phyloP scores from a whole-genome alignment of 2,888 invertebrate species.

The Dastarcus helophoroides region DNA sequence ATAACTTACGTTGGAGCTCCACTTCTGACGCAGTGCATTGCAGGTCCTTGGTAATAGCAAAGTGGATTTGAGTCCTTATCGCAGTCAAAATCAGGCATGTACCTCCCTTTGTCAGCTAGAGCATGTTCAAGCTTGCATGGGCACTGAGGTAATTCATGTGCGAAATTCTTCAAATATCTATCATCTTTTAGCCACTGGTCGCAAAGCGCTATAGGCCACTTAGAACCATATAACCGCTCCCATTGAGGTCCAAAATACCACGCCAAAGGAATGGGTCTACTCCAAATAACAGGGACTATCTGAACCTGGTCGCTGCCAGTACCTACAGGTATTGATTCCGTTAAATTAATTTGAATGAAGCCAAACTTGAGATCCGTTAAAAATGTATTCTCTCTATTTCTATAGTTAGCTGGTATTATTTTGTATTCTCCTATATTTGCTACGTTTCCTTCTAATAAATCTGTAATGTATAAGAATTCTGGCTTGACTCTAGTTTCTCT shows the following conservation, averaged over 20 bases:
- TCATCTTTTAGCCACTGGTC: slow-evolving; percentile 85
- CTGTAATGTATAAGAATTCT: slow-evolving; percentile 68
- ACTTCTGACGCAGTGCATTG: slow-evolving; percentile 85
- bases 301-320: slow-evolving; percentile 27
- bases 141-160: slow-evolving; percentile 71
- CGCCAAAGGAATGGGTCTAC: slow-evolving; percentile 78
- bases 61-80: slow-evolving; percentile 84
- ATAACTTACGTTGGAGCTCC: slow-evolving; percentile 79
- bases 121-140: slow-evolving; percentile 91
- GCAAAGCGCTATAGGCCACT: slow-evolving; percentile 78
- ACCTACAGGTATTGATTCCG: slow-evolving; percentile 48
- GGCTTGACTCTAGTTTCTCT: slow-evolving; percentile 72
- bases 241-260: slow-evolving; percentile 92
- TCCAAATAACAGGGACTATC: slow-evolving; percentile 60
- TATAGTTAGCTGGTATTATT: slow-evolving; percentile 62
- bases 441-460: slow-evolving; percentile 48
- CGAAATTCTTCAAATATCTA: slow-evolving; percentile 72
- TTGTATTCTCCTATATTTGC: slow-evolving; percentile 50
- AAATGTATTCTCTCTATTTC: slow-evolving; percentile 55
- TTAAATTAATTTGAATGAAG: slow-evolving; percentile 77
- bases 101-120: slow-evolving; percentile 82
- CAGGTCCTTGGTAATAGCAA: slow-evolving; percentile 80
- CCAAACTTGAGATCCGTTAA: slow-evolving; percentile 72
- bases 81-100: slow-evolving; percentile 79
- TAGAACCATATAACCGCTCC: slow-evolving; percentile 64